Percentiles rank a stretch among this genome's conserved stretches.
Conservation (phyloP, 2,113 vertebrate species). For the Xyrauchen texanus region DNA sequence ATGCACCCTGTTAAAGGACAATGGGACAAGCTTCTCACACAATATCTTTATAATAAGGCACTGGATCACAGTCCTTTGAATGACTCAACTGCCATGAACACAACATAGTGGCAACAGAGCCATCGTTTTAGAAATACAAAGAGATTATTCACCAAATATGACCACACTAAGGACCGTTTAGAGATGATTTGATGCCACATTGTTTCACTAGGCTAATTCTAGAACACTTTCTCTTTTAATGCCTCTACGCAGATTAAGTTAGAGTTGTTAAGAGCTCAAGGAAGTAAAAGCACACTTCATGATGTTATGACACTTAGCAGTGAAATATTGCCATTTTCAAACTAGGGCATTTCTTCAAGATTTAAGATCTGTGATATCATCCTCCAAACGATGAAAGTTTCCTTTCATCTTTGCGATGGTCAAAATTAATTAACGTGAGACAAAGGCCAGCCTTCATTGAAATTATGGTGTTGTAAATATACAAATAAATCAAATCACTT, state of each 20-base stretch:
- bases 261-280: neutral
- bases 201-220: neutral
- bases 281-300: neutral
- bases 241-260: neutral
- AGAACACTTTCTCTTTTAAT: neutral
- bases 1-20: slow-evolving; percentile 1
- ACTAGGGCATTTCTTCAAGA: neutral
- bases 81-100: neutral
- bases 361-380: neutral
- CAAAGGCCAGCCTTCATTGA: neutral
- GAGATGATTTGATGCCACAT: neutral
- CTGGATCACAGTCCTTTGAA: neutral
- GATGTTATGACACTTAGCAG: neutral
- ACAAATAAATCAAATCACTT: too few species aligned
- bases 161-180: neutral
- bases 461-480: neutral
- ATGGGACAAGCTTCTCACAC: neutral
- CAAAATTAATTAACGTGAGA: too few species aligned
- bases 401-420: neutral
- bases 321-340: neutral
- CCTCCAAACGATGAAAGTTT: too few species aligned
- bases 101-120: neutral
- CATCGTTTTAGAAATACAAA: neutral
- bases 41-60: neutral
- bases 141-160: neutral